Percentiles rank a stretch among this genome's conserved stretches.
Conservation (phyloP, 2,113 vertebrate species). For the Elaphurus davidianus region DNA sequence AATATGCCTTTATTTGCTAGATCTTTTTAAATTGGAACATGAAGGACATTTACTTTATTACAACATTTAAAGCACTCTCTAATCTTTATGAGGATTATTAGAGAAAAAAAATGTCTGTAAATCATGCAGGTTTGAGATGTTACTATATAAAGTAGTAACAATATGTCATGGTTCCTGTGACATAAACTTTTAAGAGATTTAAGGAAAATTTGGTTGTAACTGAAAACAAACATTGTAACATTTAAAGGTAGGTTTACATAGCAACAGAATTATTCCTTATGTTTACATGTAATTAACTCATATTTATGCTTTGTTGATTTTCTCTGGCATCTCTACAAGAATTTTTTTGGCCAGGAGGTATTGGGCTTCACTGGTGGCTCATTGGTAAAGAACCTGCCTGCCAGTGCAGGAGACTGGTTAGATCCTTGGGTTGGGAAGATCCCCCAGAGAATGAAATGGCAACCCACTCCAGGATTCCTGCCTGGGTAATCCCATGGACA, state of each 20-base stretch:
- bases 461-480: not conserved
- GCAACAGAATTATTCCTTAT: constrained; percentile 41
- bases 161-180: not conserved
- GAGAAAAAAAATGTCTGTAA: not conserved
- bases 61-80: not conserved
- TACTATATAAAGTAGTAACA: constrained; percentile 7
- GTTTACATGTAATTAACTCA: constrained; percentile 60
- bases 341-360: not conserved
- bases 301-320: constrained; percentile 50
- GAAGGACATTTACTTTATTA: not conserved
- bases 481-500: not conserved
- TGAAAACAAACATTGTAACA: constrained; percentile 60
- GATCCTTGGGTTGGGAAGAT: not conserved
- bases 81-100: constrained; percentile 43
- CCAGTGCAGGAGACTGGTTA: not conserved
- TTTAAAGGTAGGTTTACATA: constrained; percentile 54
- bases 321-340: constrained; percentile 39
- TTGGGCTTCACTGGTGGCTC: not conserved
- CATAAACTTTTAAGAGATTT: constrained; percentile 2
- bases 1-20: not conserved
- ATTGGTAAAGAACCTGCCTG: not conserved
- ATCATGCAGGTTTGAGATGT: not conserved
- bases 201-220: constrained; percentile 36
- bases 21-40: constrained; percentile 4
- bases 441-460: not conserved